phyloP scores from a whole-genome alignment of 2,797 vertebrate species.

The Enteromius viviparus region DNA sequence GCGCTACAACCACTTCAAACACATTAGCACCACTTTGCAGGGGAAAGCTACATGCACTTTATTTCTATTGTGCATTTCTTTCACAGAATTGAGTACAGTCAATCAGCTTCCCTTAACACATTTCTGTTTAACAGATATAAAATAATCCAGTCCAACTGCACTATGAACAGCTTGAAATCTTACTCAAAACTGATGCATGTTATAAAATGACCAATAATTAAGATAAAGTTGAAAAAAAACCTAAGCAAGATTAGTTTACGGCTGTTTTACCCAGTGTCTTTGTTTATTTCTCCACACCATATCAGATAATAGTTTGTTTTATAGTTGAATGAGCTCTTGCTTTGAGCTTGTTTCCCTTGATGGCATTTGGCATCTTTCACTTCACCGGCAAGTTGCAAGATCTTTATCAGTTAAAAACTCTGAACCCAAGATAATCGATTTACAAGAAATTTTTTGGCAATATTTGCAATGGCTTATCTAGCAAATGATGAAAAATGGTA shows the following conservation, averaged over 20 bases:
- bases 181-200: not conserved
- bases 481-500: slow-evolving; percentile 78
- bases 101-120: not conserved
- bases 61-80: not conserved
- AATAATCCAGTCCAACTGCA: not conserved
- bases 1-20: not conserved
- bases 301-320: not conserved
- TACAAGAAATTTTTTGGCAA: slow-evolving; percentile 67
- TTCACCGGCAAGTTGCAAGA: slow-evolving; percentile 46
- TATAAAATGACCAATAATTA: not conserved
- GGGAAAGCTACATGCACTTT: not conserved
- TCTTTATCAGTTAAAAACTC: slow-evolving; percentile 63
- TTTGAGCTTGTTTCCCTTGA: slow-evolving; percentile 19
- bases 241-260: not conserved
- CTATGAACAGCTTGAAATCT: not conserved
- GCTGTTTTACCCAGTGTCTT: not conserved
- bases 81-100: not conserved
- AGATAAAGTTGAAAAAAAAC: not conserved
- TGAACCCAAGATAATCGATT: slow-evolving; percentile 73
- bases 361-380: slow-evolving; percentile 15
- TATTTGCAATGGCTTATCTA: slow-evolving; percentile 69
- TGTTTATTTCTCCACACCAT: not conserved
- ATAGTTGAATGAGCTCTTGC: slow-evolving; percentile 14
- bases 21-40: not conserved
- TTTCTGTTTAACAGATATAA: not conserved